Base-by-base conservation (phyloP, 2,113 vertebrate genomes). In the Donacobius atricapilla region DNA sequence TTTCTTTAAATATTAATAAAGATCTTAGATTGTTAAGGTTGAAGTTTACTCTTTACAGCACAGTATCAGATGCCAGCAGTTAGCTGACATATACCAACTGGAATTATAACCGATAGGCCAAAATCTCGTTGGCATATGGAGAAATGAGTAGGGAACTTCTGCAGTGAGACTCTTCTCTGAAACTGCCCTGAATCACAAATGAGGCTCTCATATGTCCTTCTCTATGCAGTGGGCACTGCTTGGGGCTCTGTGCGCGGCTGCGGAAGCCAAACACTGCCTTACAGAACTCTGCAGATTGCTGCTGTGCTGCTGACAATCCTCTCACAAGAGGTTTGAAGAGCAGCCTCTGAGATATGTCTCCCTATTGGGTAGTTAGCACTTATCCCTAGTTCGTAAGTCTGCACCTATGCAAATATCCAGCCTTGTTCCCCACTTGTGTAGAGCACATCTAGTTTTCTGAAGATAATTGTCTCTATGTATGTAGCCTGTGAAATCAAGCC, bases 1-100 rank as follows among this genome's bases (percentile, higher is more conserved):
- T 96, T 93, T 73, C 60, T 88, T 97, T 94, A 96, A 96, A 96
- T 95, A 96, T 97, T 96, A 95, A 97, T 90, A 93, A 75, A 84
- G 65, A n/a, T 84, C 75, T 66, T 66, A 47, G 64, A 73, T 71
- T 79, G 58, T 91, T 95, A 91, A 89, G 63, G 79, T 90, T 93
- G 89, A n/a, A 58, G 77, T 91, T 97, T 91, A 77, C 80, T 92
- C 66, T 64, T 69, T 83, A 23, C 54, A 80, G 54, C 65, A 64
- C 45, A 65, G 44, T 56, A 73, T 71, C 93, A 95, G 79, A 81
- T 93, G 82, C 68, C 80, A 93, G 93, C 53, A 85, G 33, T 82
- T 90, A 89, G 48, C 72, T 84, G 35, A 44, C 42, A 64, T 33
- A 27, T 6, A 50, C 50, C 30, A 82, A 48, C 0, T 77, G 47